A percentile compares a stretch with the other conserved stretches of the same genome.
phyloP scores from a whole-genome alignment of 2,888 invertebrate species.

The Drosophila vallismaia region DNA sequence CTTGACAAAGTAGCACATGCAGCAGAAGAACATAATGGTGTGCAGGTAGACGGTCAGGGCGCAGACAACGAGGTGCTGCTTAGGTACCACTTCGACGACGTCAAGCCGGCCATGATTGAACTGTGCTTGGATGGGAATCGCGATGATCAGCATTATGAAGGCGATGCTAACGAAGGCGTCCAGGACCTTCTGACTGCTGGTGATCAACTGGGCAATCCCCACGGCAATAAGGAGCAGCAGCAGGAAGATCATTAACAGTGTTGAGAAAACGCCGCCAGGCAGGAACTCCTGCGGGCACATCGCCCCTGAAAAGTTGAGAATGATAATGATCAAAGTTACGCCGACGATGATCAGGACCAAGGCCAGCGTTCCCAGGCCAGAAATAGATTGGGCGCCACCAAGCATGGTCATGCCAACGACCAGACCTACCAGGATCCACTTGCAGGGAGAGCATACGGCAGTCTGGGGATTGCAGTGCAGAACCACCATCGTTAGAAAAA shows the following conservation, averaged over 20 bases:
- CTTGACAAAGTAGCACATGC: slow-evolving; percentile 27
- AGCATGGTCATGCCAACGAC: slow-evolving; percentile 14
- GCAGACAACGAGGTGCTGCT: slow-evolving; percentile 26
- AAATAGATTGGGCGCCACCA: neutral
- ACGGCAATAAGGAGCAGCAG: neutral
- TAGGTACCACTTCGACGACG: slow-evolving; percentile 9
- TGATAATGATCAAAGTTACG: neutral
- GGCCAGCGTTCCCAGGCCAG: neutral
- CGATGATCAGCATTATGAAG: slow-evolving; percentile 34
- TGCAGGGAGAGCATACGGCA: slow-evolving; percentile 11
- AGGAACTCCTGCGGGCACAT: slow-evolving; percentile 32
- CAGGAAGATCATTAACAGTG: slow-evolving; percentile 19
- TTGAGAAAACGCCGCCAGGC: slow-evolving; percentile 37
- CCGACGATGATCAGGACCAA: slow-evolving; percentile 14
- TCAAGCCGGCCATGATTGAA: slow-evolving; percentile 37
- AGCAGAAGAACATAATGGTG: slow-evolving; percentile 30
- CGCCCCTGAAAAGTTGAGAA: slow-evolving; percentile 39
- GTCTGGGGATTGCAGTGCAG: slow-evolving; percentile 25
- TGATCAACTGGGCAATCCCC: slow-evolving; percentile 14
- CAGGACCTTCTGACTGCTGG: neutral
- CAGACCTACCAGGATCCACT: slow-evolving; percentile 18
- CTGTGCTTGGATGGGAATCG: slow-evolving; percentile 42
- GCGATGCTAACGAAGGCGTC: slow-evolving; percentile 19
- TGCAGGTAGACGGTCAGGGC: slow-evolving; percentile 28
- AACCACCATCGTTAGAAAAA: slow-evolving; percentile 14